phyloP scores from a whole-genome alignment of 2,113 vertebrate species.

The Calidris pygmaea region DNA sequence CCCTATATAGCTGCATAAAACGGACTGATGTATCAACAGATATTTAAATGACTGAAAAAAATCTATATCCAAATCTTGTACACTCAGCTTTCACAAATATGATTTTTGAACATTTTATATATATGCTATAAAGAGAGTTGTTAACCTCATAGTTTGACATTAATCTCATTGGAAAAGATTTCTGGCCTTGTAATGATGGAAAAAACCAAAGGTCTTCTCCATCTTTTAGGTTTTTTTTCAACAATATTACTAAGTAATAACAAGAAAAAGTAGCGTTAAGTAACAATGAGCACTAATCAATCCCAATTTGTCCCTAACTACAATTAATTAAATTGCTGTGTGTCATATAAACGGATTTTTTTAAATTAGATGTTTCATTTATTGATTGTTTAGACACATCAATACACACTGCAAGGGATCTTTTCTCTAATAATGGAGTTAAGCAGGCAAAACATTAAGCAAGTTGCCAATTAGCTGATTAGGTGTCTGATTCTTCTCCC shows the following conservation, averaged over 20 bases:
- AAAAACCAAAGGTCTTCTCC: not conserved
- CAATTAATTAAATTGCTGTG: slow-evolving; percentile 37
- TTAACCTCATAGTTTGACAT: not conserved
- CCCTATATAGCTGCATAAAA: not conserved
- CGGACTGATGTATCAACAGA: not conserved
- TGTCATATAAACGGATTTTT: slow-evolving; percentile 17
- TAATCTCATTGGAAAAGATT: not conserved
- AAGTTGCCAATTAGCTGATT: not conserved
- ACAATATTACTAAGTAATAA: not conserved
- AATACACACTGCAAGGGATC: not conserved
- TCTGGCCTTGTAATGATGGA: not conserved
- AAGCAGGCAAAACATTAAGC: not conserved
- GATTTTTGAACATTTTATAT: not conserved
- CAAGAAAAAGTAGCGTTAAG: not conserved
- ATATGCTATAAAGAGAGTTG: not conserved
- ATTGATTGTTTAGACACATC: slow-evolving; percentile 30
- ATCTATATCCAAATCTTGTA: not conserved
- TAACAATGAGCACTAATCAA: slow-evolving; percentile 43
- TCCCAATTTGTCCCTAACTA: slow-evolving; percentile 31
- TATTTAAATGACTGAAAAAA: not conserved
- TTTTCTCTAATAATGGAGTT: slow-evolving; percentile 11
- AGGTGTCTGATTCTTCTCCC: not conserved
- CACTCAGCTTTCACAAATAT: not conserved
- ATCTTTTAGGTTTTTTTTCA: not conserved
- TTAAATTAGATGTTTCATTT: slow-evolving; percentile 11